These are phyloP conservation scores for Epinotia brunnichana DNA, from an alignment of 2,888 invertebrate genomes.

Conservation along the genomic window DNA sequence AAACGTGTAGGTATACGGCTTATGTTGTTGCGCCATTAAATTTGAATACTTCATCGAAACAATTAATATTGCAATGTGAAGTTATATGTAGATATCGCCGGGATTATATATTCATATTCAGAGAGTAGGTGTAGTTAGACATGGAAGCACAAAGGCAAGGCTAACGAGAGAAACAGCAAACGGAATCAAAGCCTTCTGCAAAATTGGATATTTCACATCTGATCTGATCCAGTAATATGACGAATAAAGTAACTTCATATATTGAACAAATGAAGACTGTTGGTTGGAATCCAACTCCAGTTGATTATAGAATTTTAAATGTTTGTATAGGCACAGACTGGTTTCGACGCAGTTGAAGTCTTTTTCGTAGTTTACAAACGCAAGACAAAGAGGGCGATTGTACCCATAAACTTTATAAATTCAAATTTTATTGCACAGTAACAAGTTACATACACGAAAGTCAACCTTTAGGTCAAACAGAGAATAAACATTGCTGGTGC, in stretches of 20 bases:
- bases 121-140: no score
- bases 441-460: no score
- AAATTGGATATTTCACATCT: background rate
- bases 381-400: no score
- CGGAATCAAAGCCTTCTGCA: constrained; percentile 13
- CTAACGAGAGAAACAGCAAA: constrained; percentile 7
- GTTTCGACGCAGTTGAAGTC: no score
- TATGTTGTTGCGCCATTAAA: background rate
- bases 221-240: background rate
- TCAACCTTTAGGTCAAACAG: no score
- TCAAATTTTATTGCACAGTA: no score
- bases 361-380: no score
- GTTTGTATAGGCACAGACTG: background rate
- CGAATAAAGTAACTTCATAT: background rate
- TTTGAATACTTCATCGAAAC: background rate
- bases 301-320: background rate
- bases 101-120: no score
- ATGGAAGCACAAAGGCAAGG: background rate
- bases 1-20: background rate
- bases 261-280: no score
- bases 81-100: background rate
- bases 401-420: no score
- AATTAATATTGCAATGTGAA: background rate
- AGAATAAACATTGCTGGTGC: no score
- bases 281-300: background rate